Conservation (phyloP, 2,888 invertebrate species). For the Thereva unica region DNA sequence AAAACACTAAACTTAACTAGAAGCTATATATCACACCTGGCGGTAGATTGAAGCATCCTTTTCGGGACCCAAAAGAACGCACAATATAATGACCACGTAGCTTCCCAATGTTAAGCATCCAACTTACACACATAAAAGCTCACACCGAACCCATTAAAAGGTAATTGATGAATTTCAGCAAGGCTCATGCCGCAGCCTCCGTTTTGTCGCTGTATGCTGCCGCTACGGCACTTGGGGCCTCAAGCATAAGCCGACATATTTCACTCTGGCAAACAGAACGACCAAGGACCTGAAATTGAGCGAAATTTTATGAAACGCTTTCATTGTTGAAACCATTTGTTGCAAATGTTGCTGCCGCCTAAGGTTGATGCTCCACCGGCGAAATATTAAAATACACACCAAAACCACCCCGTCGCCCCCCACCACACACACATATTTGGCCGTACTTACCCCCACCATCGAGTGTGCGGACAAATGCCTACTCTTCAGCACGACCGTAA, state of each 20-base stretch:
- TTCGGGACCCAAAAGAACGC: conserved; percentile 26
- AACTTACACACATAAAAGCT: conserved; percentile 29
- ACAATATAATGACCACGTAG: conserved; percentile 34
- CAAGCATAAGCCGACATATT: conserved; percentile 7
- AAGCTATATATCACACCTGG: conserved; percentile 31
- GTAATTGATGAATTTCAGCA: conserved; percentile 27
- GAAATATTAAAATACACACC: conserved; percentile 24
- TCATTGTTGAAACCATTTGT: conserved; percentile 34
- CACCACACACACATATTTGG: conserved; percentile 9
- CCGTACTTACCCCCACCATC: conserved; percentile 10
- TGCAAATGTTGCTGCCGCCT: conserved; percentile 27
- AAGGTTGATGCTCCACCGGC: conserved; percentile 25
- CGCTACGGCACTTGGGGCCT: neutral
- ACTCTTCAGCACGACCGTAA: conserved; percentile 22
- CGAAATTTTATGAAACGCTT: conserved; percentile 34
- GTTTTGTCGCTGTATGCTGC: conserved; percentile 8
- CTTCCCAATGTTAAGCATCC: conserved; percentile 17
- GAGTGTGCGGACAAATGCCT: too few relatives aligned
- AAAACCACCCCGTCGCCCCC: conserved; percentile 10
- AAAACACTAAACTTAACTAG: neutral
- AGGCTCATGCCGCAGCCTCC: conserved; percentile 24
- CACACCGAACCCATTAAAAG: conserved; percentile 26
- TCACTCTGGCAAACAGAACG: conserved; percentile 31
- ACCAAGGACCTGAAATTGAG: conserved; percentile 23
- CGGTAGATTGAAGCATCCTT: conserved; percentile 21